These are phyloP conservation scores for Pseudococcus viburni DNA, from an alignment of 2,888 invertebrate genomes.

Conservation along the genomic window DNA sequence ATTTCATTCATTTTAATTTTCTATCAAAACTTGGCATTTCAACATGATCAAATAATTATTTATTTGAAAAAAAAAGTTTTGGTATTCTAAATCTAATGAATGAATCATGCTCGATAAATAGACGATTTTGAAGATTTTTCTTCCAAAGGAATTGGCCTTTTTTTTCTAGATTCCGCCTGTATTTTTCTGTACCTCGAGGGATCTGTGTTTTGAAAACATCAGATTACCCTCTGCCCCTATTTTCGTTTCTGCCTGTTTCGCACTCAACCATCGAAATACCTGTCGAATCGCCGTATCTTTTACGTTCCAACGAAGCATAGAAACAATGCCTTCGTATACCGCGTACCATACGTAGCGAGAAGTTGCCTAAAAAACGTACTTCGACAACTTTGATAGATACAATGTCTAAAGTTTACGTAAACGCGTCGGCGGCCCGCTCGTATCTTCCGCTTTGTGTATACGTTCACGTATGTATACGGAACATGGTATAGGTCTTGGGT, in stretches of 20 bases:
- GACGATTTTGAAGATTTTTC: too few species aligned
- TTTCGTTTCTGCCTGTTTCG: background rate
- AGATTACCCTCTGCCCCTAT: background rate
- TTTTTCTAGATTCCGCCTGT: background rate
- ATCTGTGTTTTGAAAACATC: background rate
- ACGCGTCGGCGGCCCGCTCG: background rate
- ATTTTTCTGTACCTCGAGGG: background rate
- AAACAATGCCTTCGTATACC: background rate
- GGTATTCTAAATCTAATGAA: too few species aligned
- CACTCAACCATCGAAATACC: background rate
- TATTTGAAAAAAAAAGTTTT: too few species aligned
- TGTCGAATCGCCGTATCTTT: background rate
- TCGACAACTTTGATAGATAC: conserved; percentile 35
- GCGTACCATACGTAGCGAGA: background rate
- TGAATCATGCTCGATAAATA: too few species aligned
- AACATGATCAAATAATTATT: too few species aligned
- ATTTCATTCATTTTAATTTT: too few species aligned
- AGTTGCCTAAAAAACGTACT: background rate
- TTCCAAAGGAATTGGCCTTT: too few species aligned
- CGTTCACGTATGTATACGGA: too few species aligned
- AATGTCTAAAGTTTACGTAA: background rate
- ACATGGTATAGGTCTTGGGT: too few species aligned
- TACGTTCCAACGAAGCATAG: background rate
- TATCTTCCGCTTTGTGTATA: background rate
- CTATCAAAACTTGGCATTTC: too few species aligned